Evolutionary conservation across 2,797 vertebrate species (phyloP).

Genomic region (Micropoecilia bifurca): DNA sequence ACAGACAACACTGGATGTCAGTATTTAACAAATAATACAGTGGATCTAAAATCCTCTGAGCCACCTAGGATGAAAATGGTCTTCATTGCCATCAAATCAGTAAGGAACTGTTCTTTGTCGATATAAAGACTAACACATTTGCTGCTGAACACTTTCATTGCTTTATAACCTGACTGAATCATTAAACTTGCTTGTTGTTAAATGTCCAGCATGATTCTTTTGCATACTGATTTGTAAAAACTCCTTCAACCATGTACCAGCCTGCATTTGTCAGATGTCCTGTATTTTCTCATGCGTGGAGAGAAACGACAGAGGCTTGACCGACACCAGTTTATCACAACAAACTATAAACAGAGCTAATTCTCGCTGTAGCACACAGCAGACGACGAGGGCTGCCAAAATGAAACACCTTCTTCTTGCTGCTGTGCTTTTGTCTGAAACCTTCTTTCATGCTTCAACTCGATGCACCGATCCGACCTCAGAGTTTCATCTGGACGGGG

Average conservation of each 20-base stretch:
- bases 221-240: slow-evolving; percentile 51
- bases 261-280: slow-evolving; percentile 13
- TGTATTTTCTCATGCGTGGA: slow-evolving; percentile 39
- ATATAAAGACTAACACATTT: neutral
- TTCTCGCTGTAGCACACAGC: neutral
- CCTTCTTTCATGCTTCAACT: slow-evolving; percentile 10
- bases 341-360: slow-evolving; percentile 15
- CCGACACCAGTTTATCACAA: slow-evolving; percentile 1
- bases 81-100: neutral
- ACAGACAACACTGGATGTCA: neutral
- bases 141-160: neutral
- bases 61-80: neutral
- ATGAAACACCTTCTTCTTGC: slow-evolving; percentile 48
- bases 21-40: neutral
- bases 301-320: slow-evolving; percentile 22
- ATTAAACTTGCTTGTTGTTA: slow-evolving; percentile 1
- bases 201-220: slow-evolving; percentile 27
- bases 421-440: slow-evolving; percentile 46
- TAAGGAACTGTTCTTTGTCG: neutral
- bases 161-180: slow-evolving; percentile 1
- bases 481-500: slow-evolving; percentile 72
- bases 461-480: slow-evolving; percentile 28
- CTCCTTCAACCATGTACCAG: slow-evolving; percentile 25
- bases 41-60: neutral
- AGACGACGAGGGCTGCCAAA: slow-evolving; percentile 7